A percentile compares a stretch with the other conserved stretches of the same genome.
Evolutionary conservation across 2,888 invertebrate species (phyloP).

Genomic region (Theretra japonica): DNA sequence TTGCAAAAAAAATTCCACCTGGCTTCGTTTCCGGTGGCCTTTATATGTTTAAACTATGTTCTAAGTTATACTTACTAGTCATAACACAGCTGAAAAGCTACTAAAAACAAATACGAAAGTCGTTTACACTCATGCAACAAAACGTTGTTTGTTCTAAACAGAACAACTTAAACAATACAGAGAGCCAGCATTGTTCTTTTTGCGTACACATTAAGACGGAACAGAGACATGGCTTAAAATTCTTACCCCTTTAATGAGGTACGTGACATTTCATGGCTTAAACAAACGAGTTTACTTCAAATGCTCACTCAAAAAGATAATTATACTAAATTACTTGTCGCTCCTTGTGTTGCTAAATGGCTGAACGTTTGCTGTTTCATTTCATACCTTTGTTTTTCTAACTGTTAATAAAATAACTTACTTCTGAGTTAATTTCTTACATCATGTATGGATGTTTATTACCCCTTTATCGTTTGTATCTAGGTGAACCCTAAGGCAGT

Average conservation of each 20-base stretch:
- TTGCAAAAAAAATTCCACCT: too few species aligned
- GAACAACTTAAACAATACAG: background rate
- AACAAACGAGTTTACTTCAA: conserved; percentile 38
- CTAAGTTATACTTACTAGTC: too few species aligned
- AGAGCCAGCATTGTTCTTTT: background rate
- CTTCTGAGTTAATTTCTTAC: background rate
- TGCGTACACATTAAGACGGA: conserved; percentile 15
- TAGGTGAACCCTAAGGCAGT: too few species aligned
- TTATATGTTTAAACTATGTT: too few species aligned
- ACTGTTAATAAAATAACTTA: background rate
- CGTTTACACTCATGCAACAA: background rate
- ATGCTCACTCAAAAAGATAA: conserved; percentile 27
- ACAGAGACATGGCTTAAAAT: conserved; percentile 34
- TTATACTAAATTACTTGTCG: conserved; percentile 34
- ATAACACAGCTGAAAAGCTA: background rate
- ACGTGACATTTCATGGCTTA: conserved; percentile 58
- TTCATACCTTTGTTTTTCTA: background rate
- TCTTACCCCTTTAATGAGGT: conserved; percentile 60
- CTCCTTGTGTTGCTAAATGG: background rate
- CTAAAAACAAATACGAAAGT: background rate
- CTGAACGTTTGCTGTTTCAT: background rate
- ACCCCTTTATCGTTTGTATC: too few species aligned
- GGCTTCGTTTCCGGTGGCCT: too few species aligned
- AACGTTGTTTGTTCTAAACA: background rate
- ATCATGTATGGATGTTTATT: too few species aligned